Evolutionary conservation across 2,888 invertebrate genomes (phyloP).

Genomic region (Volucella inanis): DNA sequence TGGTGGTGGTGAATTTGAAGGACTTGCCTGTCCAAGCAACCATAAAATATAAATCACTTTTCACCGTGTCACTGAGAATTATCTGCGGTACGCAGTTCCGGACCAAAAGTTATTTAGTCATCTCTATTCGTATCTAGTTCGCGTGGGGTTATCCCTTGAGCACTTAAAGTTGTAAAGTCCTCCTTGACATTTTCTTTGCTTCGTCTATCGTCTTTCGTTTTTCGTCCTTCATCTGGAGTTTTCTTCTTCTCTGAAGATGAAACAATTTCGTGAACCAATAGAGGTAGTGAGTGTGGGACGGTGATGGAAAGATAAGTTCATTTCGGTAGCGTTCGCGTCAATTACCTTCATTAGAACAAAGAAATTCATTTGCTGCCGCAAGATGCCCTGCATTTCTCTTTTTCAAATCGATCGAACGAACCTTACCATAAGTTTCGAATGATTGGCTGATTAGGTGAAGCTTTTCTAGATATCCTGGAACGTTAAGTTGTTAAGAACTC

Average conservation of each 20-base stretch:
- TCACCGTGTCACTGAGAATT: slow-evolving; percentile 70
- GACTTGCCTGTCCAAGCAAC: slow-evolving; percentile 67
- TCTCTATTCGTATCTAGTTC: slow-evolving; percentile 26
- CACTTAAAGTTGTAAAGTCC: slow-evolving; percentile 3
- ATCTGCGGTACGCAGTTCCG: slow-evolving; percentile 70
- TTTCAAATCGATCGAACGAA: slow-evolving; percentile 58
- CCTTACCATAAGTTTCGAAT: slow-evolving; percentile 38
- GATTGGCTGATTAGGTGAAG: slow-evolving; percentile 60
- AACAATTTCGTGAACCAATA: slow-evolving; percentile 34
- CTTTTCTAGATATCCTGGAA: slow-evolving; percentile 7
- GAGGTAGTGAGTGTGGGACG: background rate
- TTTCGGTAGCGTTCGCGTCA: slow-evolving; percentile 46
- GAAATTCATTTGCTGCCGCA: background rate
- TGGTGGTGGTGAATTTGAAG: no score
- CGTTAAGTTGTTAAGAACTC: slow-evolving; percentile 39
- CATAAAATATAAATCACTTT: slow-evolving; percentile 73
- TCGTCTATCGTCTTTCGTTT: background rate
- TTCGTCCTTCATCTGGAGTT: background rate
- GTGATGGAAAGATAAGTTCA: slow-evolving; percentile 56
- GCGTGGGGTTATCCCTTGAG: slow-evolving; percentile 47
- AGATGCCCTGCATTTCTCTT: slow-evolving; percentile 6
- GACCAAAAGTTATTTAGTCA: slow-evolving; percentile 58
- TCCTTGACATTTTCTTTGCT: background rate
- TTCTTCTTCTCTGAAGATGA: slow-evolving; percentile 37
- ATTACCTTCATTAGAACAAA: slow-evolving; percentile 57